Conservation (phyloP, 2,888 invertebrate species). For the Urechis unicinctus region DNA sequence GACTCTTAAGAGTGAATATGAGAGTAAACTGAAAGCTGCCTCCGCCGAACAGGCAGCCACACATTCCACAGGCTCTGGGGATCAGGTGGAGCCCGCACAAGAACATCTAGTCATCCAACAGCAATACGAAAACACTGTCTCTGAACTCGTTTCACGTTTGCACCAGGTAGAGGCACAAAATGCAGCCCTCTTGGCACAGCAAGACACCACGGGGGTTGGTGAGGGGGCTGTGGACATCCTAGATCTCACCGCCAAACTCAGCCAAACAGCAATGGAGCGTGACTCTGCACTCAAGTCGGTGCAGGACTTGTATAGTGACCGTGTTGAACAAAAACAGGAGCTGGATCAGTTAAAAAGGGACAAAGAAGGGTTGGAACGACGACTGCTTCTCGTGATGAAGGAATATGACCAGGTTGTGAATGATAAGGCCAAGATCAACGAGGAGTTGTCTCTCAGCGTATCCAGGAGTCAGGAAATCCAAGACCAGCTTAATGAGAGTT, state of each 20-base stretch:
- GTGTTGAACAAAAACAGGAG: conserved; percentile 13
- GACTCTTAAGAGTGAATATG: neutral
- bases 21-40: neutral
- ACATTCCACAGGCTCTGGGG: no score
- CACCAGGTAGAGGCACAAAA: no score
- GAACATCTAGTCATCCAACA: no score
- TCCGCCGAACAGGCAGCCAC: no score
- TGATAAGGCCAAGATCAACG: neutral
- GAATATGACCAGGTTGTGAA: neutral
- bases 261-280: conserved; percentile 9
- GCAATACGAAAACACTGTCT: no score
- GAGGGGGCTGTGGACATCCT: neutral
- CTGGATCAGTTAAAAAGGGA: conserved; percentile 7
- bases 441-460: neutral
- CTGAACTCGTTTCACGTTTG: no score
- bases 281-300: conserved; percentile 15
- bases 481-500: neutral
- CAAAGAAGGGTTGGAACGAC: neutral
- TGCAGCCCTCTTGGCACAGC: no score
- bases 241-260: conserved; percentile 1
- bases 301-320: conserved; percentile 14
- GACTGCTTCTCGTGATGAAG: neutral
- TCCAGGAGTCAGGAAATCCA: neutral
- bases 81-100: no score
- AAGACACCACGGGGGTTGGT: neutral